These are phyloP conservation scores for Varanus komodoensis DNA, from an alignment of 2,113 vertebrate species.

Conservation along the genomic window DNA sequence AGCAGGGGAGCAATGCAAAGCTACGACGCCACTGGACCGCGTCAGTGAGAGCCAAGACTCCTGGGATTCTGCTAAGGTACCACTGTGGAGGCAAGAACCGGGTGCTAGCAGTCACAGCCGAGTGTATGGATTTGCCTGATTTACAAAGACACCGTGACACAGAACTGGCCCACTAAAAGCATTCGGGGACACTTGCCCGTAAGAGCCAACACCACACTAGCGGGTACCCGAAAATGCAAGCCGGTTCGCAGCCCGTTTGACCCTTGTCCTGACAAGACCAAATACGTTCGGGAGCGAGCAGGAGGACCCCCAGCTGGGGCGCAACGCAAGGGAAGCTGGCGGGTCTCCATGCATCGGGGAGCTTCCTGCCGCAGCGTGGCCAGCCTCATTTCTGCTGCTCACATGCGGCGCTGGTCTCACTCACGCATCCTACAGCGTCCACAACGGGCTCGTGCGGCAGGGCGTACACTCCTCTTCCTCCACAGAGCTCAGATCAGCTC, in stretches of 20 bases:
- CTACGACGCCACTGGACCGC: not conserved
- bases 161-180: not conserved
- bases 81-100: not conserved
- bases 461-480: not conserved
- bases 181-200: too few species aligned
- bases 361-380: not conserved
- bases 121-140: too few species aligned
- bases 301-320: accelerated
- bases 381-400: too few species aligned
- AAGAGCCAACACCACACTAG: too few species aligned
- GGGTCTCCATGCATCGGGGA: not conserved
- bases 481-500: not conserved
- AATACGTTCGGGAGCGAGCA: too few species aligned
- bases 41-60: not conserved
- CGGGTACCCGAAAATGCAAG: not conserved
- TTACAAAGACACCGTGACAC: accelerated
- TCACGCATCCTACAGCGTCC: not conserved
- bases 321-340: not conserved
- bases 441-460: not conserved
- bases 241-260: too few species aligned
- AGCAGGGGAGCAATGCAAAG: not conserved
- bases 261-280: not conserved
- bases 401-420: accelerated
- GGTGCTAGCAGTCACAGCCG: accelerated
- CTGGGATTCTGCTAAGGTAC: not conserved